Conservation (phyloP, 2,888 invertebrate species). For the Boloria selene region DNA sequence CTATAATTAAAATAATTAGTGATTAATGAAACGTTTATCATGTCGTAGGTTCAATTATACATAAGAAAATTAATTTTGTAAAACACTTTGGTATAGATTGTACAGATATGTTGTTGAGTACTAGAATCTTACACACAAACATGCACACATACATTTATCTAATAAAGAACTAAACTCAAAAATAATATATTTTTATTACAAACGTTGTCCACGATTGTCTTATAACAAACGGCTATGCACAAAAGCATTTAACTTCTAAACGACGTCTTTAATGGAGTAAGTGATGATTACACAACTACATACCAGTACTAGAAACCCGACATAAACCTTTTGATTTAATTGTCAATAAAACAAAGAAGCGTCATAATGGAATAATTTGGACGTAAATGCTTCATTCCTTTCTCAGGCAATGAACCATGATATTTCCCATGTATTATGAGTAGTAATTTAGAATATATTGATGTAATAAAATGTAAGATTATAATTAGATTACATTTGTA, state of each 20-base stretch:
- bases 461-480: slow-evolving; percentile 31
- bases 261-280: slow-evolving; percentile 31
- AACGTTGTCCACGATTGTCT: slow-evolving; percentile 4
- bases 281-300: slow-evolving; percentile 24
- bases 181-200: too few relatives aligned
- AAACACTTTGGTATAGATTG: too few relatives aligned
- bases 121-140: too few relatives aligned
- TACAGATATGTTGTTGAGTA: too few relatives aligned
- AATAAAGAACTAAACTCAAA: too few relatives aligned
- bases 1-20: too few relatives aligned
- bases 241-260: slow-evolving; percentile 28
- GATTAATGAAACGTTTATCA: too few relatives aligned
- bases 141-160: too few relatives aligned
- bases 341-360: slow-evolving; percentile 45
- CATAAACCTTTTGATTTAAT: slow-evolving; percentile 37
- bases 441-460: slow-evolving; percentile 26
- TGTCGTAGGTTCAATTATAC: too few relatives aligned
- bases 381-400: slow-evolving; percentile 34
- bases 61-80: too few relatives aligned
- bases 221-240: slow-evolving; percentile 29
- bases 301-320: slow-evolving; percentile 19
- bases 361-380: slow-evolving; percentile 37
- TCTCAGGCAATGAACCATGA: slow-evolving; percentile 56
- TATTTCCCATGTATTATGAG: slow-evolving; percentile 48
- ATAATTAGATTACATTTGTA: slow-evolving; percentile 30